These are phyloP conservation scores for Drosophila suboccidentalis DNA, from an alignment of 2,888 invertebrate species.

Conservation along the genomic window DNA sequence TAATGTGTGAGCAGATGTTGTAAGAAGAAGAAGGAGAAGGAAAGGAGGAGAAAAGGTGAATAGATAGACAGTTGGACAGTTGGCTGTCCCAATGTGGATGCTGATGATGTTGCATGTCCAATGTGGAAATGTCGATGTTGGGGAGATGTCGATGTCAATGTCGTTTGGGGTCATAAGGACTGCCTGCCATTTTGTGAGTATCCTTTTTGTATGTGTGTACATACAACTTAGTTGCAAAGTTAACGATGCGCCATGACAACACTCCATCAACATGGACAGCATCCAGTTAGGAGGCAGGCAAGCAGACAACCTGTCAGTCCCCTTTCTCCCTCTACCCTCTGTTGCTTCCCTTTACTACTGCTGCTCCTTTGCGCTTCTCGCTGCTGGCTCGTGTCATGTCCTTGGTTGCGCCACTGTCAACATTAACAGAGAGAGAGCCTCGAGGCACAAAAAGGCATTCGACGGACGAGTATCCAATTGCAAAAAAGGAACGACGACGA, in stretches of 20 bases:
- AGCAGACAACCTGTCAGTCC: conserved; percentile 13
- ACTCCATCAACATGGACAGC: conserved; percentile 61
- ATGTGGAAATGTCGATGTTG: conserved; percentile 60
- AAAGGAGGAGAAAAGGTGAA: background rate
- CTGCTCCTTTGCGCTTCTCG: conserved; percentile 6
- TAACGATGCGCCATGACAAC: conserved; percentile 66
- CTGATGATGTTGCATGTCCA: conserved; percentile 67
- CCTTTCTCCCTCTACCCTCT: background rate
- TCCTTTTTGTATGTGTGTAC: conserved; percentile 24
- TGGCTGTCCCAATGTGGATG: conserved; percentile 48
- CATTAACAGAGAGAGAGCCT: conserved; percentile 66
- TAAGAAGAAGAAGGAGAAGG: background rate
- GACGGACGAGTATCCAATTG: conserved; percentile 61
- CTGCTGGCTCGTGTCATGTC: conserved; percentile 60
- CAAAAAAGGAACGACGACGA: conserved; percentile 33
- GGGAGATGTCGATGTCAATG: conserved; percentile 61
- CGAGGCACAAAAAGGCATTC: conserved; percentile 75
- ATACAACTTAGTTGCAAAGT: conserved; percentile 61
- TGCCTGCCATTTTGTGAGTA: conserved; percentile 2
- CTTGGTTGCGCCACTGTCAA: conserved; percentile 72
- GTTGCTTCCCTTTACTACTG: conserved; percentile 1
- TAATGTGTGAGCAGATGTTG: conserved; percentile 49
- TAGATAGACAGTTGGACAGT: conserved; percentile 29
- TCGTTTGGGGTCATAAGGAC: conserved; percentile 43
- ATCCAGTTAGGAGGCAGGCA: conserved; percentile 43